These are phyloP conservation scores for Alces alces DNA, from an alignment of 2,113 vertebrate species.

Conservation along the genomic window DNA sequence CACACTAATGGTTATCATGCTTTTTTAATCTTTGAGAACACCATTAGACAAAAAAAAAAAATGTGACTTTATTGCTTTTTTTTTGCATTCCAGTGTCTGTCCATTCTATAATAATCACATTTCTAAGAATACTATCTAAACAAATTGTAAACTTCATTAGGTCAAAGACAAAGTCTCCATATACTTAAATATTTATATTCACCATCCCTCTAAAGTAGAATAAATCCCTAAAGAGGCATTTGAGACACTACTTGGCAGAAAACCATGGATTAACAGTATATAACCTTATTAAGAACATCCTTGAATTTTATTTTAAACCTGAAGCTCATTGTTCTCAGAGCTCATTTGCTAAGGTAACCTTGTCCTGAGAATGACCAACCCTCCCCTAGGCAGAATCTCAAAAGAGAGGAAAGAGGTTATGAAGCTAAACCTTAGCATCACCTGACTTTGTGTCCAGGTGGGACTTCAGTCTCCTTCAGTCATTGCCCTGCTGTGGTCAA, in stretches of 20 bases:
- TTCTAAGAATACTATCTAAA: conserved; percentile 43
- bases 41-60: conserved; percentile 41
- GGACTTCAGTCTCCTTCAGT: not conserved
- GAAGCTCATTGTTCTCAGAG: not conserved
- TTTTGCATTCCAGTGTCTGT: conserved; percentile 42
- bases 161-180: conserved; percentile 36
- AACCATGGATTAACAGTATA: not conserved
- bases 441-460: not conserved
- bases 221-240: conserved; percentile 10
- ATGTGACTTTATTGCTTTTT: conserved; percentile 18
- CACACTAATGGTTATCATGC: not conserved
- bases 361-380: not conserved
- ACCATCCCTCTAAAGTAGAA: not conserved
- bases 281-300: conserved; percentile 20
- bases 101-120: conserved; percentile 41
- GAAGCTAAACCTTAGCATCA: not conserved
- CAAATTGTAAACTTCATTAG: conserved; percentile 43
- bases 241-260: conserved; percentile 8
- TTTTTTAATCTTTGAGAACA: conserved; percentile 48
- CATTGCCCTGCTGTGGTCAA: not conserved
- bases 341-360: not conserved
- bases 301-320: conserved; percentile 38
- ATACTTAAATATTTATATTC: conserved; percentile 42
- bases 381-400: not conserved
- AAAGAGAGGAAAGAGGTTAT: not conserved